phyloP scores from a whole-genome alignment of 1,140 invertebrate species.

The Drosophila nigromelanica region DNA sequence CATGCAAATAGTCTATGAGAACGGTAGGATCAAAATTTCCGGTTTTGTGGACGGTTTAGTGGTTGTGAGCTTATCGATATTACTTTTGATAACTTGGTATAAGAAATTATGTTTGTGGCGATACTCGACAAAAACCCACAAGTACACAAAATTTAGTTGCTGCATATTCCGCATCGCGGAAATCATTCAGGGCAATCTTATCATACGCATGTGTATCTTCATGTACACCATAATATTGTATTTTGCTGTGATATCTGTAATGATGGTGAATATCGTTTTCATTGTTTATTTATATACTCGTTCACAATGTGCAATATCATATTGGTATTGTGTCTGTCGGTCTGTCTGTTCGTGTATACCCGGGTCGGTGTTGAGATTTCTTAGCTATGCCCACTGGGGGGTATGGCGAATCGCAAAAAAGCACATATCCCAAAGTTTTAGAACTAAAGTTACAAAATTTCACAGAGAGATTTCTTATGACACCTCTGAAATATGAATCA shows the following conservation, averaged over 20 bases:
- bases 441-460: too few relatives aligned
- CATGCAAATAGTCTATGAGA: slow-evolving; percentile 17
- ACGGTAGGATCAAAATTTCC: rapidly evolving
- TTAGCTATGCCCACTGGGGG: too few relatives aligned
- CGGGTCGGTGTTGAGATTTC: too few relatives aligned
- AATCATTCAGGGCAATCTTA: slow-evolving; percentile 33
- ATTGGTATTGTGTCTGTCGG: too few relatives aligned
- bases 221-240: slow-evolving; percentile 84
- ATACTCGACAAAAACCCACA: slow-evolving; percentile 86
- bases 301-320: too few relatives aligned
- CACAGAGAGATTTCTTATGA: too few relatives aligned
- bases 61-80: slow-evolving; percentile 44
- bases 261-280: slow-evolving; percentile 84
- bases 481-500: too few relatives aligned
- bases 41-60: background rate
- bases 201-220: slow-evolving; percentile 43
- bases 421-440: too few relatives aligned
- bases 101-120: slow-evolving; percentile 83
- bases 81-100: slow-evolving; percentile 82
- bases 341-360: too few relatives aligned
- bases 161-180: slow-evolving; percentile 76
- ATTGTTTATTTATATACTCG: background rate
- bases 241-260: slow-evolving; percentile 86
- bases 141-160: slow-evolving; percentile 85
- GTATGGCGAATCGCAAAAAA: too few relatives aligned